A percentile compares a stretch with the other conserved stretches of the same genome.
phyloP scores from a whole-genome alignment of 2,113 vertebrate species.

The Tupaia tana region DNA sequence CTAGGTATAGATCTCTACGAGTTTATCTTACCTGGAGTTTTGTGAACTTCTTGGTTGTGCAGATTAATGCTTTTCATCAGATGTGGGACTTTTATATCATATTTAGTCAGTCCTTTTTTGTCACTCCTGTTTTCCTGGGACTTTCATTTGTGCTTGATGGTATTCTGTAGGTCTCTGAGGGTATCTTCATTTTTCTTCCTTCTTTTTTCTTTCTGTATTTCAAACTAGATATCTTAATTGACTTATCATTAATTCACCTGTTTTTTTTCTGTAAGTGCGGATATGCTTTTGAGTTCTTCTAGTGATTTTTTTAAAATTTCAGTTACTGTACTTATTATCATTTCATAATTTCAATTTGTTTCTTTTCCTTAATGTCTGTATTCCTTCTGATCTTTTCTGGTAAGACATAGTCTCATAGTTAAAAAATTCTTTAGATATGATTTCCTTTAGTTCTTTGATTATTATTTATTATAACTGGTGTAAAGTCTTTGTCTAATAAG shows the following conservation, averaged over 20 bases:
- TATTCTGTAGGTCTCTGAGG: background rate
- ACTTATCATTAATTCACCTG: background rate
- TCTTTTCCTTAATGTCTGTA: background rate
- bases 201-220: background rate
- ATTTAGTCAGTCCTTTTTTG: background rate
- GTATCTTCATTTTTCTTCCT: background rate
- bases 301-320: background rate
- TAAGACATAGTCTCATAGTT: background rate
- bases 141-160: background rate
- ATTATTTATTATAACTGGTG: background rate
- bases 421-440: background rate
- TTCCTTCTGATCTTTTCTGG: background rate
- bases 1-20: background rate
- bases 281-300: background rate
- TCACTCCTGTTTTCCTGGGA: background rate
- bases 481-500: background rate
- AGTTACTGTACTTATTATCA: background rate
- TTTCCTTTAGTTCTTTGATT: background rate
- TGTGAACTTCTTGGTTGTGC: background rate
- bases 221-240: background rate
- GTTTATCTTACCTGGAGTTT: background rate
- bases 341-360: background rate
- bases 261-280: background rate
- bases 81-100: background rate
- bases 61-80: background rate